phyloP scores from a whole-genome alignment of 2,888 invertebrate species.

The Caenorhabditis becei region DNA sequence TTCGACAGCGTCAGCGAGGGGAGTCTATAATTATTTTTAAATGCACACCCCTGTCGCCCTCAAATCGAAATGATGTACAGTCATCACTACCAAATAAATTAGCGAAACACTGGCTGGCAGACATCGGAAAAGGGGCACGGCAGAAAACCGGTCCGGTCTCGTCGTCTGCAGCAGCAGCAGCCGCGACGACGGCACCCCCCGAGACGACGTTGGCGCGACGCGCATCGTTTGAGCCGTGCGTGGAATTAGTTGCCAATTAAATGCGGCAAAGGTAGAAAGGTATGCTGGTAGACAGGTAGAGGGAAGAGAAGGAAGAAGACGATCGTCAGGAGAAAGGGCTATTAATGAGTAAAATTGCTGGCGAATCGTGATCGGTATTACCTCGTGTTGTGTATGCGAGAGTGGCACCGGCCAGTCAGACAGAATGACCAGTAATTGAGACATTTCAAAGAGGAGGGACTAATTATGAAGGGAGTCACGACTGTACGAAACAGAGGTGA shows the following conservation, averaged over 20 bases:
- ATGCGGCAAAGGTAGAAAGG: slow-evolving; percentile 36
- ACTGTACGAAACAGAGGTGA: background rate
- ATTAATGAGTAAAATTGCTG: slow-evolving; percentile 63
- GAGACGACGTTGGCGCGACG: slow-evolving; percentile 41
- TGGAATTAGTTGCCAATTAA: slow-evolving; percentile 60
- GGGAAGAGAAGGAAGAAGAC: slow-evolving; percentile 12
- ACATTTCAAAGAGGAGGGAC: background rate
- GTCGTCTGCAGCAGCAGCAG: slow-evolving; percentile 25
- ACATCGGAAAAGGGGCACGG: background rate
- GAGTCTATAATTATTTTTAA: slow-evolving; percentile 37
- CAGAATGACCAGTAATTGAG: background rate
- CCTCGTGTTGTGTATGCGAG: slow-evolving; percentile 15
- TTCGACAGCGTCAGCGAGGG: slow-evolving; percentile 5
- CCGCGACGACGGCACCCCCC: slow-evolving; percentile 8
- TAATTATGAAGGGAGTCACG: background rate
- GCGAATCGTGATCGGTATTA: slow-evolving; percentile 35
- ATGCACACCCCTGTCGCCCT: slow-evolving; percentile 16
- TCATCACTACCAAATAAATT: slow-evolving; percentile 27
- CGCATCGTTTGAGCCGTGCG: slow-evolving; percentile 58
- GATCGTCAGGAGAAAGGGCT: slow-evolving; percentile 35
- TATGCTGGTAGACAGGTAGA: background rate
- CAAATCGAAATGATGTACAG: slow-evolving; percentile 30
- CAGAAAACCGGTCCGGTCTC: slow-evolving; percentile 52
- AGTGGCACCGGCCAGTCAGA: slow-evolving; percentile 11
- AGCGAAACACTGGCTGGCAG: slow-evolving; percentile 27